Evolutionary conservation across 2,888 invertebrate species (phyloP).

Genomic region (Schizaphis graminum): DNA sequence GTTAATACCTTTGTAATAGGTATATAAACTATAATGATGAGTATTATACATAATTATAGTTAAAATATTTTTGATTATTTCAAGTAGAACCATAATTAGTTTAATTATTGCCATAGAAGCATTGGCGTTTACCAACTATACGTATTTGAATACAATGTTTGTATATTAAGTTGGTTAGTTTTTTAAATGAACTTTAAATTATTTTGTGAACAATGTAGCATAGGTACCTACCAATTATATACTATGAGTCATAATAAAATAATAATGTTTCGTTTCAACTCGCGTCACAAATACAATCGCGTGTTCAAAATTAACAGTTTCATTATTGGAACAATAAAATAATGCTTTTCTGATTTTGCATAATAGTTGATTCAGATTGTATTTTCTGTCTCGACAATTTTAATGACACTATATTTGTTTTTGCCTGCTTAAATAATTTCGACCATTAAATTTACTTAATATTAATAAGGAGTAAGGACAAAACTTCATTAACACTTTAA

Average conservation of each 20-base stretch:
- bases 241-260: constrained; percentile 53
- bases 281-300: constrained; percentile 63
- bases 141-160: not conserved
- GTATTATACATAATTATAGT: not conserved
- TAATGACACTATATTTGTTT: not conserved
- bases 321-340: constrained; percentile 53
- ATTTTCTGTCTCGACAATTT: not conserved
- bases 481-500: not conserved
- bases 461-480: not conserved
- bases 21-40: too few species aligned
- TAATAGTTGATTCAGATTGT: constrained; percentile 29
- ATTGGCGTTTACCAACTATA: not conserved
- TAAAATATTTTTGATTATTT: not conserved
- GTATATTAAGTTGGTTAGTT: not conserved
- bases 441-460: not conserved
- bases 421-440: not conserved
- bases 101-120: not conserved
- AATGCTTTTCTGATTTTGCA: constrained; percentile 52
- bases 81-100: not conserved
- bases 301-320: constrained; percentile 46
- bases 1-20: not conserved
- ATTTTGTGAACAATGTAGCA: constrained; percentile 4
- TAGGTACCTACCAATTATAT: not conserved
- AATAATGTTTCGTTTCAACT: constrained; percentile 59
- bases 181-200: constrained; percentile 20